A percentile compares a stretch with the other conserved stretches of the same genome.
These are phyloP conservation scores for Acrobasis suavella DNA, from an alignment of 2,888 invertebrate genomes.

Conservation along the genomic window DNA sequence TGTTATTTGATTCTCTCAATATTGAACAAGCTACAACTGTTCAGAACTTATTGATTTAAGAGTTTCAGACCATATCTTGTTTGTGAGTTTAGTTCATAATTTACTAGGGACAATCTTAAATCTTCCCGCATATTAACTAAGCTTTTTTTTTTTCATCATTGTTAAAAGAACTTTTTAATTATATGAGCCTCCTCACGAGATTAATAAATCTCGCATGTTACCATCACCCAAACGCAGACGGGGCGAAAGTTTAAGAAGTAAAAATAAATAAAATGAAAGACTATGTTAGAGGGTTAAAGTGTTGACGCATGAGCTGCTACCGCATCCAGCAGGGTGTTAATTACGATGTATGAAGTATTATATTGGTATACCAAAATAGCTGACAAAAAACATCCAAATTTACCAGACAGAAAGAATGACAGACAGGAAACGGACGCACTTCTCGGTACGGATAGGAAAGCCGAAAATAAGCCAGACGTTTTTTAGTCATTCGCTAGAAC, in stretches of 20 bases:
- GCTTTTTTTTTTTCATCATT: too few species aligned
- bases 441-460: slow-evolving; percentile 5
- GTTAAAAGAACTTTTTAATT: too few species aligned
- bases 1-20: not conserved
- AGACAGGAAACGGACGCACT: slow-evolving; percentile 23
- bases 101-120: too few species aligned
- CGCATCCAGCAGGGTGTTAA: slow-evolving; percentile 6
- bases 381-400: slow-evolving; percentile 12
- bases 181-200: too few species aligned
- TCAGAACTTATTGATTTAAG: too few species aligned
- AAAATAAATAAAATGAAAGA: not conserved
- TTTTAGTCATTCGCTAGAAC: slow-evolving; percentile 6
- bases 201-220: too few species aligned
- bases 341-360: slow-evolving; percentile 1
- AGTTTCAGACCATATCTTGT: too few species aligned
- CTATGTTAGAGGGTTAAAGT: not conserved
- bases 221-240: too few species aligned
- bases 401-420: slow-evolving; percentile 10
- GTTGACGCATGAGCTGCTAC: not conserved
- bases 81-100: too few species aligned
- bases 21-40: too few species aligned
- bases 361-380: slow-evolving; percentile 13
- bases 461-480: slow-evolving; percentile 18
- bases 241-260: not conserved
- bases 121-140: too few species aligned